Evolutionary conservation across 2,113 vertebrate genomes (phyloP).

Genomic region (Garra rufa): DNA sequence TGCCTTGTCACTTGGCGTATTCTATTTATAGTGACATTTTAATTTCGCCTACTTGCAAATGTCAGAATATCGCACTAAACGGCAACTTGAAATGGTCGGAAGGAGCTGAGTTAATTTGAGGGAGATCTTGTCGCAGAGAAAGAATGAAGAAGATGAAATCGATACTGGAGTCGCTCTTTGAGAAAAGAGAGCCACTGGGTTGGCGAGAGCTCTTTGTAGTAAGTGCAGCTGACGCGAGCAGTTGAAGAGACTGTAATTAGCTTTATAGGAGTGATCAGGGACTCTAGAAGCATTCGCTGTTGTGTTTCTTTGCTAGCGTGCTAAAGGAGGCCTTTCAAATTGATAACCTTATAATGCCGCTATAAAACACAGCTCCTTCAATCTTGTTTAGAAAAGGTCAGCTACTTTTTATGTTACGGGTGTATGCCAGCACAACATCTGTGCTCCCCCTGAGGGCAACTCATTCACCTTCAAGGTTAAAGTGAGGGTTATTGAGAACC

Average conservation of each 20-base stretch:
- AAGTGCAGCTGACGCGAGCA: conserved; percentile 4
- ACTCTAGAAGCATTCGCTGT: conserved; percentile 14
- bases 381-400: conserved; percentile 11
- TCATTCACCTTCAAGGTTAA: conserved; percentile 29
- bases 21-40: conserved; percentile 46
- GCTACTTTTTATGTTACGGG: neutral
- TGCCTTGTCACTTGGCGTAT: neutral
- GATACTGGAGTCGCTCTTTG: conserved; percentile 22
- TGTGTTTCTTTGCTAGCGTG: neutral
- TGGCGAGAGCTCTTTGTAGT: conserved; percentile 10
- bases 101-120: conserved; percentile 45
- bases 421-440: conserved; percentile 22
- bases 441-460: conserved; percentile 12
- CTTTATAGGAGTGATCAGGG: conserved; percentile 5
- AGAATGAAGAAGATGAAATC: conserved; percentile 33
- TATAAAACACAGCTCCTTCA: neutral
- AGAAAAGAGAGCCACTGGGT: conserved; percentile 19
- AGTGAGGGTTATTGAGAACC: conserved; percentile 23
- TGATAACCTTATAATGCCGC: neutral
- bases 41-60: conserved; percentile 49
- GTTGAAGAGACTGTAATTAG: conserved; percentile 28
- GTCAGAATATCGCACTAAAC: conserved; percentile 35
- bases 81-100: conserved; percentile 40
- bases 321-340: neutral
- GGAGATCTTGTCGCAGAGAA: conserved; percentile 15